phyloP scores from a whole-genome alignment of 2,113 vertebrate species.

The Nothocercus nigrocapillus region DNA sequence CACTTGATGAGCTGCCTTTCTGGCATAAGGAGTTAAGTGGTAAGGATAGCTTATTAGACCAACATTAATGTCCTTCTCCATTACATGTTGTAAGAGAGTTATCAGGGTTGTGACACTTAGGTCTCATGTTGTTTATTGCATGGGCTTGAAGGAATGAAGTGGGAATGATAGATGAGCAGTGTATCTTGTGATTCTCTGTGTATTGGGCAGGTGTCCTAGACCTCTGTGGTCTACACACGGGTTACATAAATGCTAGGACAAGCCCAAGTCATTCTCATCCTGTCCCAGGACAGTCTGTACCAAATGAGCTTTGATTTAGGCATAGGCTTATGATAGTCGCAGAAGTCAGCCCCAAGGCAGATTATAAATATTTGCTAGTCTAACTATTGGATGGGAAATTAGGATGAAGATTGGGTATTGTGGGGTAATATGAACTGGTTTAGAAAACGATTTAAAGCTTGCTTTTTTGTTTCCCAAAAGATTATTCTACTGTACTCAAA shows the following conservation, averaged over 20 bases:
- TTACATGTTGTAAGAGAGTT: not conserved
- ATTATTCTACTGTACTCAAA: not conserved
- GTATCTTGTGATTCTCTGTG: not conserved
- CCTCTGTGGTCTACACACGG: not conserved
- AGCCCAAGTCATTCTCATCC: not conserved
- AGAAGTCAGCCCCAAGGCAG: not conserved
- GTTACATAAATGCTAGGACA: not conserved
- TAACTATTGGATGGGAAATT: not conserved
- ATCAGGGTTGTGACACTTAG: not conserved
- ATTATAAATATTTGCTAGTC: not conserved
- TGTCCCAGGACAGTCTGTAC: not conserved
- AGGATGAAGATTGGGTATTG: not conserved
- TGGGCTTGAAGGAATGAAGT: not conserved
- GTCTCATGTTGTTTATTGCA: not conserved
- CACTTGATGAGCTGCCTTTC: not conserved
- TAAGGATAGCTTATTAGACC: not conserved
- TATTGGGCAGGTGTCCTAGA: rapidly evolving
- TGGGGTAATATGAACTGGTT: not conserved
- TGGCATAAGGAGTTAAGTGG: not conserved
- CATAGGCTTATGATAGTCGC: not conserved
- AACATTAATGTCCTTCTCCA: not conserved
- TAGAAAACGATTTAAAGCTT: not conserved
- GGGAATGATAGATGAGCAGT: not conserved
- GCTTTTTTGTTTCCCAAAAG: not conserved
- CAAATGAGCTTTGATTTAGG: not conserved